phyloP scores from a whole-genome alignment of 2,888 invertebrate genomes.

The Amblyjoppa fuscipennis region DNA sequence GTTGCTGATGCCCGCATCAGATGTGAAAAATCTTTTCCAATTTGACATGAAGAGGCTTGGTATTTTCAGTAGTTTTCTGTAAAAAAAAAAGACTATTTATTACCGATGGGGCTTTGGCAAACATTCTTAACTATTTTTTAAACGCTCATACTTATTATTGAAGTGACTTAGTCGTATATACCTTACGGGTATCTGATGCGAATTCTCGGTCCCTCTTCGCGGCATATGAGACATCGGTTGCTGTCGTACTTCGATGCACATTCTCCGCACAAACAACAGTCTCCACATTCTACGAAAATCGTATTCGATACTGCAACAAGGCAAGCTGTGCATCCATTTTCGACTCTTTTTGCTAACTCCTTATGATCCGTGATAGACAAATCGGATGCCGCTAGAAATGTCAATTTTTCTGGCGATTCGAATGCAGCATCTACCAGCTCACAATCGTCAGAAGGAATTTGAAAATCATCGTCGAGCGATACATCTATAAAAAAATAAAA shows the following conservation, averaged over 20 bases:
- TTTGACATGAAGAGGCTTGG: too few species aligned
- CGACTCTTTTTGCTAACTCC: not conserved
- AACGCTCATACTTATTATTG: not conserved
- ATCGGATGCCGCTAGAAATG: not conserved
- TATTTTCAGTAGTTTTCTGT: not conserved
- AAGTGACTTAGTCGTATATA: not conserved
- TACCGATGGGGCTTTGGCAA: not conserved
- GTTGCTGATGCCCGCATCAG: too few species aligned
- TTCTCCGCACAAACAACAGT: not conserved
- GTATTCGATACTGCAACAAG: not conserved
- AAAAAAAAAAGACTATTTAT: not conserved
- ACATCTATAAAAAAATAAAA: slow-evolving; percentile 3
- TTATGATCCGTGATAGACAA: not conserved
- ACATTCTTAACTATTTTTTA: not conserved
- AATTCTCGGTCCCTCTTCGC: not conserved
- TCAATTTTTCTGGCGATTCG: not conserved
- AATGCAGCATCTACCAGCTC: not conserved
- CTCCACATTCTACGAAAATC: not conserved
- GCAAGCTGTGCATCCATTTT: not conserved
- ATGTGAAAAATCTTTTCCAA: too few species aligned
- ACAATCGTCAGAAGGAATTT: not conserved
- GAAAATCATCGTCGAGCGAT: not conserved
- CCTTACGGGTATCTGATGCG: not conserved
- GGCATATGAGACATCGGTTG: not conserved
- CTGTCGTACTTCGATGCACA: not conserved